These are phyloP conservation scores for Apeltes quadracus DNA, from an alignment of 2,113 vertebrate species.

Conservation along the genomic window DNA sequence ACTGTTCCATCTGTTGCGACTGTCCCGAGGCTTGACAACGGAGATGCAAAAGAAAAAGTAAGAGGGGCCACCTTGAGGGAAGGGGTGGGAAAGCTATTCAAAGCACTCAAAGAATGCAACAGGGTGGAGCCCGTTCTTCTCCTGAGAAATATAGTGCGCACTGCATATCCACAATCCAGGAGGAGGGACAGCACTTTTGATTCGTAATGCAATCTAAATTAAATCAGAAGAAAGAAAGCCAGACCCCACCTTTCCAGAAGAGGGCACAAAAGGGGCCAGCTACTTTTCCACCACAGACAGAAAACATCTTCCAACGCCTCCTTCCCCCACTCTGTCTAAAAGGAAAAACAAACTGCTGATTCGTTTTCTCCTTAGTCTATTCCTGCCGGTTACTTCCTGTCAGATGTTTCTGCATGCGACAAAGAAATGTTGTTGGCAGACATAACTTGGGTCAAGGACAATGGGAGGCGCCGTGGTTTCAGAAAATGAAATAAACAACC, in stretches of 20 bases:
- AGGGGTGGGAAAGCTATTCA: constrained; percentile 53
- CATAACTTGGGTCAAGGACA: constrained; percentile 8
- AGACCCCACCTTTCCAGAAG: constrained; percentile 25
- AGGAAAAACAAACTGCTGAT: constrained; percentile 61
- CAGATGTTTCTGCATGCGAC: constrained; percentile 31
- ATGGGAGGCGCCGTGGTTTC: constrained; percentile 21
- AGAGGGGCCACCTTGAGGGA: neutral
- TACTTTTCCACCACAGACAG: constrained; percentile 44
- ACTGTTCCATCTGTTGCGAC: constrained; percentile 13
- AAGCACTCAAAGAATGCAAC: constrained; percentile 74
- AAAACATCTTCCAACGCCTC: constrained; percentile 36
- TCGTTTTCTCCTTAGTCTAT: constrained; percentile 27
- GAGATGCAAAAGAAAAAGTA: neutral
- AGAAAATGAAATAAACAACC: constrained; percentile 14
- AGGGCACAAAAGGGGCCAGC: constrained; percentile 24
- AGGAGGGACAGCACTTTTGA: constrained; percentile 16
- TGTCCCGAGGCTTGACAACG: constrained; percentile 3
- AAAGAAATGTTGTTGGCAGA: constrained; percentile 10
- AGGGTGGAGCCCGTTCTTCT: constrained; percentile 58
- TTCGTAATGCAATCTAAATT: constrained; percentile 51
- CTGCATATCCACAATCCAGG: neutral
- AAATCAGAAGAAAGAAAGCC: constrained; percentile 50
- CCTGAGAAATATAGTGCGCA: neutral
- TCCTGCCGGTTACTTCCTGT: constrained; percentile 56
- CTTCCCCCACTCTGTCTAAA: constrained; percentile 27